A percentile compares a stretch with the other conserved stretches of the same genome.
These are phyloP conservation scores for Malachius bipustulatus DNA, from an alignment of 2,888 invertebrate genomes.

Conservation along the genomic window DNA sequence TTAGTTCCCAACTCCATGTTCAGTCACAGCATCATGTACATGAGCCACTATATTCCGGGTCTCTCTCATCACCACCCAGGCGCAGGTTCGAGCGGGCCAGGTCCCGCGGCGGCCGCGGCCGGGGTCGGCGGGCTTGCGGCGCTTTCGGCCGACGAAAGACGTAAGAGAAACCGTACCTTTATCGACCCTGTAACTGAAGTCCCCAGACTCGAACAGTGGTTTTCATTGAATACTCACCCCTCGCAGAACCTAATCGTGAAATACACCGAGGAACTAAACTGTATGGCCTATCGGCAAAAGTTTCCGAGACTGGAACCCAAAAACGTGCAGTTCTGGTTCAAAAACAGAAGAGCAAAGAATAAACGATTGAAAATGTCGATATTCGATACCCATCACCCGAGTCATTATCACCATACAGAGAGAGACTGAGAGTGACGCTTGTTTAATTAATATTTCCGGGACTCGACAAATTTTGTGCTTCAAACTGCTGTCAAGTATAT, in stretches of 20 bases:
- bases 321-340: slow-evolving; percentile 99
- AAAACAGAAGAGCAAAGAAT: slow-evolving; percentile 96
- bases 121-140: slow-evolving; percentile 43
- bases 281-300: slow-evolving; percentile 94
- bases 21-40: slow-evolving; percentile 82
- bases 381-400: slow-evolving; percentile 60
- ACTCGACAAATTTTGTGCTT: too few relatives aligned
- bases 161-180: slow-evolving; percentile 94
- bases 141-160: slow-evolving; percentile 68
- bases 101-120: slow-evolving; percentile 47
- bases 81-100: slow-evolving; percentile 42
- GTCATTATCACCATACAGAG: slow-evolving; percentile 49
- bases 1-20: slow-evolving; percentile 82
- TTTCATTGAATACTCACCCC: slow-evolving; percentile 95
- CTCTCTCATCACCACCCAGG: slow-evolving; percentile 39
- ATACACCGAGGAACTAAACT: slow-evolving; percentile 94
- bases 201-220: slow-evolving; percentile 89
- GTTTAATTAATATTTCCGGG: too few relatives aligned
- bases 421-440: slow-evolving; percentile 40
- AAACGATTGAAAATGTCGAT: slow-evolving; percentile 89
- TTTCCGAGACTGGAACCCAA: slow-evolving; percentile 98
- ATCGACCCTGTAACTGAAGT: slow-evolving; percentile 99
- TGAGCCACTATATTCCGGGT: slow-evolving; percentile 76
- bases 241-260: slow-evolving; percentile 95
- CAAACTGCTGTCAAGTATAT: too few relatives aligned